Conservation (phyloP, 2,797 vertebrate species). For the Tinamus major region DNA sequence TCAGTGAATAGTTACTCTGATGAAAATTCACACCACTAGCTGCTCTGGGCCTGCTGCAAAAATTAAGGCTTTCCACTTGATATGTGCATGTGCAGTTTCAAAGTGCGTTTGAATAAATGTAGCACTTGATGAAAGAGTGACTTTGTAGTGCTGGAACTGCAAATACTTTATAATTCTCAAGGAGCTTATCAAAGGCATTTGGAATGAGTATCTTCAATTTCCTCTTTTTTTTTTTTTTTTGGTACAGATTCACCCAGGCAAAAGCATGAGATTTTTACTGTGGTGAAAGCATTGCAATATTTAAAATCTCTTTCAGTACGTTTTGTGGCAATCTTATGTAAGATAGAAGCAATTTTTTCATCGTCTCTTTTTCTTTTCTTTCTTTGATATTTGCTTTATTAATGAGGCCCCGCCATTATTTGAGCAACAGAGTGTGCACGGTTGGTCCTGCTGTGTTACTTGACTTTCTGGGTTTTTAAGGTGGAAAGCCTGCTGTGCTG, state of each 20-base stretch:
- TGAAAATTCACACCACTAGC: background rate
- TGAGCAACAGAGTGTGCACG: constrained; percentile 2
- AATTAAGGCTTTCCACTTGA: background rate
- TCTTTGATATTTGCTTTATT: constrained; percentile 17
- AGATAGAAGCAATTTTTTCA: constrained; percentile 17
- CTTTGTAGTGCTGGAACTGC: background rate
- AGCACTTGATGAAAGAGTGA: background rate
- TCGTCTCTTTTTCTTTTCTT: constrained; percentile 22
- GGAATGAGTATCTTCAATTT: background rate
- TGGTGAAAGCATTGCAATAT: constrained; percentile 28
- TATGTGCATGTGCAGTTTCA: background rate
- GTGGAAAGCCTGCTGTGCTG: constrained; percentile 20
- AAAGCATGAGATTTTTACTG: background rate
- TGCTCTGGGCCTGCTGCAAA: background rate
- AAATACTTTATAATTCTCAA: background rate
- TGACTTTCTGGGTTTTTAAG: constrained; percentile 25
- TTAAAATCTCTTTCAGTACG: constrained; percentile 24
- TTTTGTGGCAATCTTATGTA: constrained; percentile 34
- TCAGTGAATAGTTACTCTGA: background rate
- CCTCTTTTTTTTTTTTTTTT: background rate
- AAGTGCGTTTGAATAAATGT: background rate
- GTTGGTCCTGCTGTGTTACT: background rate
- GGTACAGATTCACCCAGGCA: background rate
- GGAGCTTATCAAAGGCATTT: background rate
- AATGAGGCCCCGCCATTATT: constrained; percentile 24